A percentile compares a stretch with the other conserved stretches of the same genome.
phyloP scores from a whole-genome alignment of 2,888 invertebrate species.

The Spodoptera littoralis region DNA sequence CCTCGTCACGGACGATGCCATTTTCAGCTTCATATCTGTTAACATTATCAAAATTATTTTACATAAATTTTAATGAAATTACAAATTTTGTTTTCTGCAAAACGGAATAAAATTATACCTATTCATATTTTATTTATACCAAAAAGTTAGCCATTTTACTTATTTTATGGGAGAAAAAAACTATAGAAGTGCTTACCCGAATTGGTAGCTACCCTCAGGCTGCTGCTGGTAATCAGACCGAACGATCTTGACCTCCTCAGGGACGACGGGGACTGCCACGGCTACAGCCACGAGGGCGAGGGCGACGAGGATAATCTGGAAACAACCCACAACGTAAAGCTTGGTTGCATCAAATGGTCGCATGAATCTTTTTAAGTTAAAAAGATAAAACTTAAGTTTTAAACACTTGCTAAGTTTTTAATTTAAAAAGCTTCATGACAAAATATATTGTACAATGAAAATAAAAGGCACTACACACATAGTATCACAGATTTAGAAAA shows the following conservation, averaged over 20 bases:
- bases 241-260: neutral
- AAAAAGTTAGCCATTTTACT: neutral
- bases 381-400: too few species aligned
- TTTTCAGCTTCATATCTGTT: slow-evolving; percentile 84
- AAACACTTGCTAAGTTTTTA: too few species aligned
- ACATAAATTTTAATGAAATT: too few species aligned
- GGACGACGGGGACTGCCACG: slow-evolving; percentile 28
- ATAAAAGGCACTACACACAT: too few species aligned
- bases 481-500: too few species aligned
- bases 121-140: too few species aligned
- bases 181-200: slow-evolving; percentile 5
- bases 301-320: slow-evolving; percentile 48
- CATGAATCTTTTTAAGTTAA: too few species aligned
- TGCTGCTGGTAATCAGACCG: neutral
- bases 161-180: neutral
- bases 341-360: too few species aligned
- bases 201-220: slow-evolving; percentile 19
- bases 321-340: neutral
- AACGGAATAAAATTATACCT: too few species aligned
- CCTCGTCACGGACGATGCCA: slow-evolving; percentile 87
- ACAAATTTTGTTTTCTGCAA: too few species aligned
- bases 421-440: too few species aligned
- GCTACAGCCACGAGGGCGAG: slow-evolving; percentile 54
- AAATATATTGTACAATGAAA: too few species aligned
- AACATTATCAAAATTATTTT: slow-evolving; percentile 1